These are phyloP conservation scores for Drosophila subquinaria DNA, from an alignment of 2,888 invertebrate species.

Conservation along the genomic window DNA sequence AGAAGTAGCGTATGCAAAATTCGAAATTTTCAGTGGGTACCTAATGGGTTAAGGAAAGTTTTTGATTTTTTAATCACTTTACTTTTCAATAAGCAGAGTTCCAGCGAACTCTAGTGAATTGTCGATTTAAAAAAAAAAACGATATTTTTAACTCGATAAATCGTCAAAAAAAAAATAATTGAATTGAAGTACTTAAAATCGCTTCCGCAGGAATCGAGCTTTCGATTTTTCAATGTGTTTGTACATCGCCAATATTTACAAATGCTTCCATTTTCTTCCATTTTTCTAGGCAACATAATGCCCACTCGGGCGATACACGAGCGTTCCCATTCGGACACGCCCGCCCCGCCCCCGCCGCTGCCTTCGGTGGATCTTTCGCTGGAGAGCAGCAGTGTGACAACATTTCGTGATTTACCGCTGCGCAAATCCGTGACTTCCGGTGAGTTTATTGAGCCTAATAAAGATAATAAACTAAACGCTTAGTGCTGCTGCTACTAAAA, in stretches of 20 bases:
- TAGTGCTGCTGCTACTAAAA: constrained; percentile 64
- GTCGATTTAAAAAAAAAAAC: too few species aligned
- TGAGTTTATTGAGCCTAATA: constrained; percentile 77
- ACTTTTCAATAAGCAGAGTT: too few species aligned
- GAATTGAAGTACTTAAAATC: too few species aligned
- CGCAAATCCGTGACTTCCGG: constrained; percentile 92
- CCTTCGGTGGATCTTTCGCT: constrained; percentile 95
- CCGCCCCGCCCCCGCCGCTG: constrained; percentile 90
- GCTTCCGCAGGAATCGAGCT: too few species aligned
- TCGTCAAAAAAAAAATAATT: too few species aligned
- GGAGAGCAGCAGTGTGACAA: constrained; percentile 97
- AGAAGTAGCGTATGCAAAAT: too few species aligned
- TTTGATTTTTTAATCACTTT: too few species aligned
- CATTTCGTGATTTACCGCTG: constrained; percentile 94
- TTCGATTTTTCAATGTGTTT: too few species aligned
- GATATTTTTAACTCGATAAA: too few species aligned
- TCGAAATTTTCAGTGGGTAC: too few species aligned
- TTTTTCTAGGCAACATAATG: constrained; percentile 66
- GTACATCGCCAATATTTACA: not conserved
- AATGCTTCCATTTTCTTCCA: not conserved
- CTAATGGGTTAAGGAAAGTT: too few species aligned
- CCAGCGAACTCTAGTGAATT: too few species aligned
- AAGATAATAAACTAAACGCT: constrained; percentile 35
- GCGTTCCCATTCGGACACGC: constrained; percentile 94
- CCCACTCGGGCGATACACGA: constrained; percentile 90